Base-by-base conservation (phyloP, 1,140 invertebrate genomes). In the Sarcophaga peregrina region DNA sequence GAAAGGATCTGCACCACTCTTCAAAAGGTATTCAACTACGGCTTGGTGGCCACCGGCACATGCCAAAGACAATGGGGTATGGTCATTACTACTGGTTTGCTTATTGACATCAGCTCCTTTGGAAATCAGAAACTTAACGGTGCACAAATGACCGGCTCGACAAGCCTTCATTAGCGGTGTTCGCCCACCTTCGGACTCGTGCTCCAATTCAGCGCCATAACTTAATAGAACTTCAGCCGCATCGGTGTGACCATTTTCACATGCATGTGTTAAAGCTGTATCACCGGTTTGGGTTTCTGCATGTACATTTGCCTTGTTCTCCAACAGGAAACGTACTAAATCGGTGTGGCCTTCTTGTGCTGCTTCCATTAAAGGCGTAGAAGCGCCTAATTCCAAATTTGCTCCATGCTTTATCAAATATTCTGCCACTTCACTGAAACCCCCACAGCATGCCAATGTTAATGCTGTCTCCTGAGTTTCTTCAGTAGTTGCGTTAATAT, bases 151-250 rank as follows among this genome's bases (percentile, higher is more conserved):
- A n/a, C 98, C 98, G 80, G 98, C 98, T 88, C 98, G 95, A 85
- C 97, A 97, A n/a, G 98, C 98, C 91, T 99, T 97, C 98, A 99
- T 99, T 83, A 99, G 91, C 47, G 98, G 98, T 50, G 98, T 99
- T 90, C 96, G 93, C 54, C 95, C 97, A 85, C 96, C 97, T 92
- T 97, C 97, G n/a, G 96, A 97, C 91, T 97, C 95, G 89, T 98
- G 96, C 91, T 98, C 97, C 84, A 99, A 93, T 91, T 98, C 95
- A 73, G 98, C 98, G 82, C 96, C 96, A 90, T 96, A 97, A 85
- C 94, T 93, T 73, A 98, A 92, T 54, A 99, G 93, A 72, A 99
- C 92, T 91, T 97, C 96, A 37, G 96, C 95, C 86, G 97, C 95
- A 93, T 98, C 95, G 82, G 98, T 96, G 93, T 99, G 96, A 54